Conservation (phyloP, 1,140 invertebrate genomes). For the Platyscapa corneri region DNA sequence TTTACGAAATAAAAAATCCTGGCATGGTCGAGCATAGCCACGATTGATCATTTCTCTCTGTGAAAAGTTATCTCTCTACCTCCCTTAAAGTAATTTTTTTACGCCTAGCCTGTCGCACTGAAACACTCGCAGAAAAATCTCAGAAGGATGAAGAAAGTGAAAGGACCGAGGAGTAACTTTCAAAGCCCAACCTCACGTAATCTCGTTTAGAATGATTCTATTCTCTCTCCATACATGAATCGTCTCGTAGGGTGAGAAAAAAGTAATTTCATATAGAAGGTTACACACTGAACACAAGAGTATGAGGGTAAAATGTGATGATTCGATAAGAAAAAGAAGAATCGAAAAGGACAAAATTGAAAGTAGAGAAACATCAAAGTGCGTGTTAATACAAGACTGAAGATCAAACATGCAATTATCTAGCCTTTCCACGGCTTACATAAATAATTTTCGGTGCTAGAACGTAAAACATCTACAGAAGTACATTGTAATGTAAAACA, state of each 20-base stretch:
- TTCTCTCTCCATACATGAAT: slow-evolving; percentile 53
- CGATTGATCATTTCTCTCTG: slow-evolving; percentile 18
- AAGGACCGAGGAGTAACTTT: slow-evolving; percentile 52
- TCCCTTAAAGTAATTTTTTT: slow-evolving; percentile 28
- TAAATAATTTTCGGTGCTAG: slow-evolving; percentile 19
- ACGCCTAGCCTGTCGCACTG: neutral
- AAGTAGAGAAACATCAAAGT: slow-evolving; percentile 30
- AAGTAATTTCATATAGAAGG: slow-evolving; percentile 48
- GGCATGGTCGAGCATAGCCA: neutral
- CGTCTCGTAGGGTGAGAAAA: slow-evolving; percentile 44
- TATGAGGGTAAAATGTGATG: neutral
- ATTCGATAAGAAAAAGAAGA: slow-evolving; percentile 40
- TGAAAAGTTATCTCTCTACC: slow-evolving; percentile 22
- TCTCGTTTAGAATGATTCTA: slow-evolving; percentile 61
- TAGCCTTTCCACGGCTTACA: neutral
- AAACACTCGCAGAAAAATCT: slow-evolving; percentile 47
- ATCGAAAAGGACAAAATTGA: slow-evolving; percentile 33
- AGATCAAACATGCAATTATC: slow-evolving; percentile 42
- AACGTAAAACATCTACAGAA: neutral
- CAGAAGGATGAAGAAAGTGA: slow-evolving; percentile 38
- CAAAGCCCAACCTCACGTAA: slow-evolving; percentile 57
- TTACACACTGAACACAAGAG: slow-evolving; percentile 15
- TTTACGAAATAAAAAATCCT: neutral
- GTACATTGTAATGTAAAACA: slow-evolving; percentile 1
- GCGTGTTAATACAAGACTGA: slow-evolving; percentile 17